Base-by-base conservation (phyloP, 35 echinoderm and acorn worm species). In the Ophioderma brevispina region DNA sequence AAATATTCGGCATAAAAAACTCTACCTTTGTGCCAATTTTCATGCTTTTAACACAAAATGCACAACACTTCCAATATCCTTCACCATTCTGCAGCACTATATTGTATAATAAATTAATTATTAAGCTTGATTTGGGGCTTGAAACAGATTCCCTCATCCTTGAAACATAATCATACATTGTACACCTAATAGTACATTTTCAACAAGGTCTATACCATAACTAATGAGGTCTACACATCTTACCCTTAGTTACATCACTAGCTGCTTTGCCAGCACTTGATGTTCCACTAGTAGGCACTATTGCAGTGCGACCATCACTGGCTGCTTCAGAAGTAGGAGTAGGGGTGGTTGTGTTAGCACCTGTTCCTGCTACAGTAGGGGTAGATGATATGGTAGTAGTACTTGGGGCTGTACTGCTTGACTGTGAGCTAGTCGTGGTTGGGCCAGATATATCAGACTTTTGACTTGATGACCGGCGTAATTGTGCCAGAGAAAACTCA, bases 331-430 rank as follows among this genome's bases (percentile, higher is more conserved):
- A 77, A 33, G 41, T 40, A 1, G 2, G 25, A 40, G 34, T 40
- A 82, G 41, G 32, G 15, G 34, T 41, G 34, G 52, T 19, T 35
- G 0, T 70, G 70, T 32, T 8, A 32, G 89, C 40, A 30, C 81
- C 34, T 5, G 55, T 31, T 36, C 64, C 46, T 0, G 75, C 46
- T 79, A 36, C 55, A 8, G 90, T 35, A 50, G 89, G 80, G 78
- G 81, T 14, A 30, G 81, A 84, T 8, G 90, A 41, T 80, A 88
- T 82, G 23, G 91, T 59, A 34, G 76, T 43, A 39, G 83, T 59
- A 30, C 91, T 79, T 17, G 89, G 38, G 18, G 85, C 35, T 70
- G 90, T 40, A 77, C 64, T 92, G 43, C 85, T 64, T 59, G 85
- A 39, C 1, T 80, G 32, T 18, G 89, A 33, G 25, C 78, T 37